Evolutionary conservation across 2,797 vertebrate genomes (phyloP), one percentile per base, ranked within the genome.

Genomic region (Urophycis tenuis): DNA sequence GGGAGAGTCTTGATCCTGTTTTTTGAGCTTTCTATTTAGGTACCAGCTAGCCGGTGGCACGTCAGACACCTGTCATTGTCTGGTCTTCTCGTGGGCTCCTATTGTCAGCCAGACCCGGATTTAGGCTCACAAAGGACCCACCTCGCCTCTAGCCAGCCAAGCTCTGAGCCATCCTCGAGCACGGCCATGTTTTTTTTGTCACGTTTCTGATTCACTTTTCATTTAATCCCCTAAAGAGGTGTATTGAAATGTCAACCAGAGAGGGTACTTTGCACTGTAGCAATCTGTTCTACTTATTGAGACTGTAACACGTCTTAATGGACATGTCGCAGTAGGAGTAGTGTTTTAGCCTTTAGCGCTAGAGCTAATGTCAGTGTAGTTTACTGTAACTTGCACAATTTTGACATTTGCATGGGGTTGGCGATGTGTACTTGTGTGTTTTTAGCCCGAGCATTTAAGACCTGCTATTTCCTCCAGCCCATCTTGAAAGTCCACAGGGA

Each of bases 1-100:
- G 95, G 32, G 69, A 33, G 89, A 90, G 93, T 92, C 93, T 95
- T 96, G 92, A 91, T 96, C 93, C 93, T 81, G 67, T 60, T 71
- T 75, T 81, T 89, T 93, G 88, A 91, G 81, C 83, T 76, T 93
- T 94, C 93, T 94, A 89, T 95, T 93, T 85, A 84, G 90, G 80
- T 89, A 90, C 91, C 67, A 82, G 89, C 86, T 84, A 86, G 85
- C 84, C 30, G 81, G 88, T 85, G 76, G 88, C 83, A 84, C 89
- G 84, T 91, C 88, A 85, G 85, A 89, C 93, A 67, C 60, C 60
- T 67, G 60, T 67, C 95, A 94, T 95, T 93, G 83, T 85, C 93
- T 93, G 93, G 92, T 95, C 90, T 32, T 75, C 74, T 73, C 83
- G 78, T 76, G 75, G 74, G 39, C 70, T 32, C 69, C 17, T 71